Evolutionary conservation across 2,888 invertebrate species (phyloP), one percentile per base, ranked within the genome.

Genomic region (Parelbella ahira): DNA sequence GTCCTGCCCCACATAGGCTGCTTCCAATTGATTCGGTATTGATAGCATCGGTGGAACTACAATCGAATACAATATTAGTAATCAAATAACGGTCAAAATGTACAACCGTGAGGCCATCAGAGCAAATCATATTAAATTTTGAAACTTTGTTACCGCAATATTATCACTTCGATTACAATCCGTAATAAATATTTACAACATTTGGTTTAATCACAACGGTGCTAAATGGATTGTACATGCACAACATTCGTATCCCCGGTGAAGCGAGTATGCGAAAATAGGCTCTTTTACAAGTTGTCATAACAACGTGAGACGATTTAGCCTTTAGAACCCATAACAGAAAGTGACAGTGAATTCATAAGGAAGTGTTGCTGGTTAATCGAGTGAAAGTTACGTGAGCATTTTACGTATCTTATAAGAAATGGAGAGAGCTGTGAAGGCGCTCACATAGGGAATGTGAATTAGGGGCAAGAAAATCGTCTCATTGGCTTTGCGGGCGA

Each of bases 21-120:
- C 96, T 77, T 96, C 96, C 72, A 97, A 89, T 82, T 97, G 97
- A 84, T 96, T 96, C 36, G 96, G 95, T 70, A 97, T 97, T 55
- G 96, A 95, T 68, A 97, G 89, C 96, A 97, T 96, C 46, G 97
- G 97, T 19, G 96, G 96, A 90, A 97, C 97, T 97, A 86, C 33
- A 53, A 45, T 12, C 34, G 37, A 46, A 27, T 34, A 38, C 21
- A 38, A 41, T 38, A 45, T 45, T 42, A 48, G 42, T 48, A 32
- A 33, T 41, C 19, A 27, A 41, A 41, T 41, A 33, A 41, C 27
- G 24, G 27, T 10, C 19, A 30, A 38, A 30, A 37, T 37, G 12
- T 20, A 27, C 28, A 12, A 10, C 32, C 11, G 24, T n/a, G n/a
- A n/a, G 15, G 15, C 15, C 15, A 4, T 15, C 3, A 15, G 4